Base-by-base conservation (phyloP, 2,797 vertebrate genomes). In the Muscicapa striata region DNA sequence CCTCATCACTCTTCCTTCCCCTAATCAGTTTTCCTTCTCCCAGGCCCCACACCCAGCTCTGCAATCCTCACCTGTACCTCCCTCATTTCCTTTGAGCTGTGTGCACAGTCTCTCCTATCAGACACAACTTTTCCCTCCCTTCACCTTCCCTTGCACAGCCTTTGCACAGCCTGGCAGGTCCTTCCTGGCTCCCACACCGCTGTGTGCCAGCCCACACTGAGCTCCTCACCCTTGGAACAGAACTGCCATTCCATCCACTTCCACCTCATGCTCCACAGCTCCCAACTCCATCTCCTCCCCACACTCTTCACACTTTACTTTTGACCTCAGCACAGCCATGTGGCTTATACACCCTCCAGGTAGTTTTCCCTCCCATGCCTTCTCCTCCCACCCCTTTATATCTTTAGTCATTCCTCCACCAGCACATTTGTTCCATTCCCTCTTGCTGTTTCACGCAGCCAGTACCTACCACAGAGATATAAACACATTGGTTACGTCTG, bases 231-330 rank as follows among this genome's bases (percentile, higher is more conserved):
- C 36, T 59, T 3, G 4, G 57, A 87, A 73, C 38, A 30, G 11
- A 93, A 43, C 78, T 67, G 57, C 67, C 78, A 55, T 75, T 92
- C 78, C 40, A 41, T 91, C 55, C 62, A 51, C 63, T 90, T 94
- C 73, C 70, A 91, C 51, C 59, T 92, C 20, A 1, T 69, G 87
- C 36, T 51, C 62, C 75, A 16, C 43, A 75, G 26, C 23, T 92
- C 43, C 66, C 36, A 84, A 19, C 55, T 72, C 57, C 34, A 15
- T 84, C 0, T 0, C 32, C 55, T 87, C 81, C 72, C 36, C 49
- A 68, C 68, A 87, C 76, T 69, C 69, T 91, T 90, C 92, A 85
- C 75, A 66, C 74, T 90, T 91, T 41, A 12, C 57, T 94, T 91
- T 48, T 70, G 46, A 87, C 81, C 46, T 84, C 32, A 58, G 66